Evolutionary conservation across 2,113 vertebrate species (phyloP), one percentile per base, ranked within the genome.

Genomic region (Chloebia gouldiae): DNA sequence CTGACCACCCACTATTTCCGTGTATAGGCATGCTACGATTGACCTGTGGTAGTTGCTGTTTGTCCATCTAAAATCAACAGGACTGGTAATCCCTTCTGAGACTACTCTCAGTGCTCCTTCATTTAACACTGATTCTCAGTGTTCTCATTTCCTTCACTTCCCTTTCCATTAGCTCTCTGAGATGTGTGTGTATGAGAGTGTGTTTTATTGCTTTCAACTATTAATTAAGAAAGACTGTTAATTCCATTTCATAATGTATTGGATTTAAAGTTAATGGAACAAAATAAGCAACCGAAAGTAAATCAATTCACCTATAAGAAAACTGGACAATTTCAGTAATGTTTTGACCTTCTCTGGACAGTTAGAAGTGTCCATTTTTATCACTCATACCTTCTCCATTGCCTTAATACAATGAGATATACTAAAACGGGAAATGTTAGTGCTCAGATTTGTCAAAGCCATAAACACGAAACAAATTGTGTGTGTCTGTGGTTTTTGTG

Each of bases 401-500:
- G 30, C 13, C 10, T 20, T 54, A 86, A 64, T 47, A 31, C 6
- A 33, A 47, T 39, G 20, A 54, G 20, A n/a, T 72, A 1, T 28
- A 45, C 15, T 69, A 24, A 71, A 75, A 59, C 7, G 28, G 18
- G 10, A 82, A 78, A 37, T 21, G 2, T 31, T 64, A 1, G 18
- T 45, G 4, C 10, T 47, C 5, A 73, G 72, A 51, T 86, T 31
- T 4, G 35, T 92, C 24, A 92, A 87, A 87, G 40, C 16, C 11
- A 57, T 77, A 64, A 61, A 44, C 1, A 64, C 0, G 0, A 91
- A 66, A 68, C 27, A 9, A 61, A 53, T 12, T 1, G 0, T 25
- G 33, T 39, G 3, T 39, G 4, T 16, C 10, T 17, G 23, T 47
- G 11, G 11, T 14, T 60, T 63, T 25, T 84, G 27, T 65, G 9